Evolutionary conservation across 2,113 vertebrate genomes (phyloP), one percentile per base, ranked within the genome.

Genomic region (Alligator sinensis): DNA sequence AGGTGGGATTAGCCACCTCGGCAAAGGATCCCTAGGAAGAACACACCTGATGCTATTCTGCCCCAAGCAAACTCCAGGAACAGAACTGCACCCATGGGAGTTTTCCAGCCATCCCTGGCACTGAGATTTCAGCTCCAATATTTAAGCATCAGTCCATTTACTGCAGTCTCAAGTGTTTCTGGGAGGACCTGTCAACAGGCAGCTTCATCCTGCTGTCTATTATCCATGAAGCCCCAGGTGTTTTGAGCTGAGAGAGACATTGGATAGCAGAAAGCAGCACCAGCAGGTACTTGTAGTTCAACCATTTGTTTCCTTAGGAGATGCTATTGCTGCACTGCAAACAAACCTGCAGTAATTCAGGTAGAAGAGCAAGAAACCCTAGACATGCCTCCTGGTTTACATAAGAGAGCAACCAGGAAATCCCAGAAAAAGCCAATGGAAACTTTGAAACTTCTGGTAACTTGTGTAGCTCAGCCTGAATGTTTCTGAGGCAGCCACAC

Each of bases 121-220:
- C 60, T 61, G 61, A 55, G 30, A 25, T 59, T 88, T 91, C 92
- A 92, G 86, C 89, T 86, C 85, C 9, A 4, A 25, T 55, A 64
- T 61, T 92, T 89, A 91, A 30, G 16, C 13, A 63, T 12, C 13
- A 4, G 3, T n/a, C 88, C 55, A 62, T 58, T 34, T 14, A 13
- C 78, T 59, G 27, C 30, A 80, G 58, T 91, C 76, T 54, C 24
- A 78, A 21, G 3, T 0, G 1, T 54, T 87, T 38, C 80, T 0
- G 25, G 70, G 21, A 47, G 0, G 80, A 79, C 77, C 18, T 47
- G 27, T 34, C 0, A 0, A 24, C 1, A 0, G 79, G 38, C 30
- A 22, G 7, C 85, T 92, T 75, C 63, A 27, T 81, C 58, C 24
- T 82, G 6, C 55, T 55, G 86, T 93, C 89, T 15, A 0, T 2